These are phyloP conservation scores for Epinephelus fuscoguttatus DNA, from an alignment of 2,113 vertebrate genomes.

Conservation along the genomic window DNA sequence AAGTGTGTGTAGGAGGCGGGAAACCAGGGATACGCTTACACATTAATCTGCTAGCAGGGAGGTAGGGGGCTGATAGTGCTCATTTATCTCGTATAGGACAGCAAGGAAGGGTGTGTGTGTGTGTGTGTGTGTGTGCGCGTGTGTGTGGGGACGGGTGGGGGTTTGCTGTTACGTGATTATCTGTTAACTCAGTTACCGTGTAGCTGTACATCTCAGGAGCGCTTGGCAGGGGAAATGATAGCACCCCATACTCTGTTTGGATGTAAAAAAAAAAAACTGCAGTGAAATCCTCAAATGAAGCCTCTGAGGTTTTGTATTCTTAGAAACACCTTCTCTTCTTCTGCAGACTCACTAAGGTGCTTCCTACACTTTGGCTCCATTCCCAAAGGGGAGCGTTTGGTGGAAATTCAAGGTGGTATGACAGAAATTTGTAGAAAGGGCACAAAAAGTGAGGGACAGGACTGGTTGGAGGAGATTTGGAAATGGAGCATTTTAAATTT, in stretches of 20 bases:
- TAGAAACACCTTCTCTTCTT: slow-evolving; percentile 32
- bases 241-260: slow-evolving; percentile 12
- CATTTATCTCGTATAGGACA: slow-evolving; percentile 64
- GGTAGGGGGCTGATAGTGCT: slow-evolving; percentile 67
- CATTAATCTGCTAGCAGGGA: slow-evolving; percentile 65
- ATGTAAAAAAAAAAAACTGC: slow-evolving; percentile 31
- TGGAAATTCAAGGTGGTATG: slow-evolving; percentile 15
- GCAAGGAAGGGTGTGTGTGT: slow-evolving; percentile 30
- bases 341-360: slow-evolving; percentile 23
- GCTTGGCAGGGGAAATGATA: slow-evolving; percentile 41
- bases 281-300: slow-evolving; percentile 31
- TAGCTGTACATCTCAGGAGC: slow-evolving; percentile 47
- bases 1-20: slow-evolving; percentile 56
- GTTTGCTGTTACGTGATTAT: slow-evolving; percentile 61
- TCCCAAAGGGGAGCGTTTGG: background rate
- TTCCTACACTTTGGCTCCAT: slow-evolving; percentile 23
- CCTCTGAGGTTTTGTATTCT: slow-evolving; percentile 30
- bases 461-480: background rate
- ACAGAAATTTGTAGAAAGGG: slow-evolving; percentile 9
- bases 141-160: slow-evolving; percentile 2
- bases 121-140: slow-evolving; percentile 30
- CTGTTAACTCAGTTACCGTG: slow-evolving; percentile 57
- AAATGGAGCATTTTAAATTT: background rate
- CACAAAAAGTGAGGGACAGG: background rate
- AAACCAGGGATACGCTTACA: slow-evolving; percentile 53